Evolutionary conservation across 2,888 invertebrate genomes (phyloP), one percentile per base, ranked within the genome.

Genomic region (Drosophila anomalata): DNA sequence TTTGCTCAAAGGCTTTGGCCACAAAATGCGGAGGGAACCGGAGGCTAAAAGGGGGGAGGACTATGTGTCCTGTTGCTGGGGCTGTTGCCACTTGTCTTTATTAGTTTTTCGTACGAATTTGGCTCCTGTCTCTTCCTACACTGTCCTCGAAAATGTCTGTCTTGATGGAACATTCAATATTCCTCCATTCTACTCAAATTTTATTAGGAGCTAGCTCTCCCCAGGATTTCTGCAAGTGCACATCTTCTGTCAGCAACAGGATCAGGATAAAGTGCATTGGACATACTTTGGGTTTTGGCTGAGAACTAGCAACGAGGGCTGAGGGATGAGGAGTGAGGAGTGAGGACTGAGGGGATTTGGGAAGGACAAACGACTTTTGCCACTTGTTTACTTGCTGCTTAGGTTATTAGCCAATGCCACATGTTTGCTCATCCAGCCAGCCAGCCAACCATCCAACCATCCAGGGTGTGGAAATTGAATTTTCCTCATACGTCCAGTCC

Each of bases 61-160:
- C 47, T 33, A 12, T 66, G 42, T 44, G 24, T 31, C 41, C 57
- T 55, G 62, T 29, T 60, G 72, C 71, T 73, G 86, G 79, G 75
- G 68, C 75, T 77, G 85, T 86, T 78, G 84, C 84, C 86, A 85
- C 84, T 85, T 87, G 84, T 85, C 87, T 85, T 85, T 85, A 85
- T 85, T 85, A 85, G 87, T 85, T 65, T 87, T 87, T 81, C 76
- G 82, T 73, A 79, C 56, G 59, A 69, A 55, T 62, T 77, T 66
- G 76, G 74, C 69, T 69, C 46, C 66, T 36, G 59, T 56, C 52
- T 68, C 46, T 24, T 39, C 17, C 1, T 47, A n/a, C 55, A 58
- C 52, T 58, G 46, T 14, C n/a, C 36, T 7, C 14, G 6, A 6
- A 6, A 9, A 3, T 29, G 29, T 29, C 29, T 9, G 36, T 12